Conservation (phyloP, 1,140 invertebrate species). For the Drosophila varians region DNA sequence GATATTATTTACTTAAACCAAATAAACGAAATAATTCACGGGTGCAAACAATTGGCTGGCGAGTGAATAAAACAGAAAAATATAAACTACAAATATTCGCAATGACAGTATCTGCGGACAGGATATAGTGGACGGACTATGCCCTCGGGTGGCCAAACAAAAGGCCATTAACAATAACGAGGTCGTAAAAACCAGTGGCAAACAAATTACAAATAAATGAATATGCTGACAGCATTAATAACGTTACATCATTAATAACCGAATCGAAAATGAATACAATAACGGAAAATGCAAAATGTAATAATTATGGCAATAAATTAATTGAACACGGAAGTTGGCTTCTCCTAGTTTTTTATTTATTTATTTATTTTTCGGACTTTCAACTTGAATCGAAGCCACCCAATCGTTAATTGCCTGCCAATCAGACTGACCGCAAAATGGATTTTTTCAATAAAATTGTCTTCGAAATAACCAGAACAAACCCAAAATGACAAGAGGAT, state of each 20-base stretch:
- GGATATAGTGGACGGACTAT: not conserved
- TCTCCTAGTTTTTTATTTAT: slow-evolving; percentile 15
- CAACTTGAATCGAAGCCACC: slow-evolving; percentile 20
- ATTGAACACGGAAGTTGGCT: slow-evolving; percentile 3
- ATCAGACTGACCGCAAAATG: slow-evolving; percentile 5
- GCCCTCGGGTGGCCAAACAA: slow-evolving; percentile 36
- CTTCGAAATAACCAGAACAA: slow-evolving; percentile 13
- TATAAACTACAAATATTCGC: slow-evolving; percentile 47
- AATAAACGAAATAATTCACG: slow-evolving; percentile 39
- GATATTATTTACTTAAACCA: slow-evolving; percentile 32
- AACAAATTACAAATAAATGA: slow-evolving; percentile 53
- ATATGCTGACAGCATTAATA: slow-evolving; percentile 66
- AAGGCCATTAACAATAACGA: slow-evolving; percentile 60
- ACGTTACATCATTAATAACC: slow-evolving; percentile 57
- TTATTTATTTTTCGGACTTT: slow-evolving; percentile 13
- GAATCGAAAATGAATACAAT: slow-evolving; percentile 54
- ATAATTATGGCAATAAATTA: slow-evolving; percentile 62
- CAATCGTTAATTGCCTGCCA: slow-evolving; percentile 29
- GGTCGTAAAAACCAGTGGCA: slow-evolving; percentile 25
- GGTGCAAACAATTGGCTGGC: slow-evolving; percentile 35
- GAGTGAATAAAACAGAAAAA: slow-evolving; percentile 35
- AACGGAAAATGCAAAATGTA: slow-evolving; percentile 37
- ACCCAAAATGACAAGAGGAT: not conserved
- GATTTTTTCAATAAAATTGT: slow-evolving; percentile 12
- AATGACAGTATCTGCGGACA: slow-evolving; percentile 8